Evolutionary conservation across 2,888 invertebrate species (phyloP), one percentile per base, ranked within the genome.

Genomic region (Formica aserva): DNA sequence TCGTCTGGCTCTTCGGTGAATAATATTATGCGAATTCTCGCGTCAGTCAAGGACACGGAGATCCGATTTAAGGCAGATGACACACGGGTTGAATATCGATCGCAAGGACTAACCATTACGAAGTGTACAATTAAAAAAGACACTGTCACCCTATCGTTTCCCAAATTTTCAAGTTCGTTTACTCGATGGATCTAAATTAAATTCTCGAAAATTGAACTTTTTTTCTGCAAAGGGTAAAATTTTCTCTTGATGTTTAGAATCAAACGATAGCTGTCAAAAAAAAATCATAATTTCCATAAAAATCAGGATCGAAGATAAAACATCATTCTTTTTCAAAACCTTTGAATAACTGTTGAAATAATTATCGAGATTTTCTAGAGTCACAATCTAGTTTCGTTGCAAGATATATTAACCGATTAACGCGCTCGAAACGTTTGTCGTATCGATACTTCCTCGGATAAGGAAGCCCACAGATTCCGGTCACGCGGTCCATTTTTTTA

Each of bases 1-100:
- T 81, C 77, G 75, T 84, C 86, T 74, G 80, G 86, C 83, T 81
- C 82, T 66, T 74, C 26, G 76, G 8, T 77, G 66, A 76, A 66
- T 55, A 38, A 66, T 77, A 66, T 76, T 63, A 38, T n/a, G 26
- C 35, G 35, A 52, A 76, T 66, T 77, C 29, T 5, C 18, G 18
- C 48, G 48, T 48, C 38, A 76, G 22, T 77, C 69, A 78, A 78
- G 78, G 78, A 78, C 71, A 11, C 32, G 55, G 13, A 71, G 22
- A 45, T 78, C 32, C 41, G 57, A 78, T 66, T 82, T 63, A 82
- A 82, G 41, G n/a, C 65, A 45, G 65, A 76, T 82, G 75, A 76
- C 45, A 75, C 75, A 26, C 35, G 41, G 52, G 15, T 45, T 63
- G 41, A 82, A 57, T 76, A 57, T 82, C 65, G 65, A 76, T 76